Evolutionary conservation across 2,797 vertebrate species (phyloP), one percentile per base, ranked within the genome.

Genomic region (Gymnothorax javanicus): DNA sequence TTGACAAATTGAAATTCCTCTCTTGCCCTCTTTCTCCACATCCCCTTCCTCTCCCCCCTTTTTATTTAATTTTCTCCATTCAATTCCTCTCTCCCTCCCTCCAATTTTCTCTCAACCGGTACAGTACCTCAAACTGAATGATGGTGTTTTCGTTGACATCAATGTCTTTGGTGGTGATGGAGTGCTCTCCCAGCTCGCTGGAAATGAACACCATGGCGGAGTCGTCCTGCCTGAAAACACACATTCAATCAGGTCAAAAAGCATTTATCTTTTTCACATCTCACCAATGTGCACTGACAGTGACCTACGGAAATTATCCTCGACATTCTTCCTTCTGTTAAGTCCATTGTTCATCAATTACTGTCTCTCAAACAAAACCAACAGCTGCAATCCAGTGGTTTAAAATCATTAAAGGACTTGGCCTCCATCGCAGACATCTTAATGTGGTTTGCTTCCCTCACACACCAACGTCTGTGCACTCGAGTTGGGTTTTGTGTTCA

Each of bases 131-230:
- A 95, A 99, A 99, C 52, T 99, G 99, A 90, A 99, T 95, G 91
- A 99, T 96, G 50, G 99, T 99, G 93, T 98, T 99, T 94, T 99
- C 98, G 88, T 98, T 98, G 85, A 99, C 98, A 88, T 95, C 96
- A 87, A 99, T 94, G 94, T 99, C 98, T 84, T 97, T 96, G 79
- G 98, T 99, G 90, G 98, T 99, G 82, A 99, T 98, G 73, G 98
- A 99, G 91, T 99, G 98, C 85, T 99, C 99, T 75, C 99, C 99
- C 77, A 97, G 94, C 94, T 99, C 98, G 90, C 97, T 98, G 91
- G 99, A 99, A 92, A 98, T 95, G 95, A 99, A 99, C 87, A 99
- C 98, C 97, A 99, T 97, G 20, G 98, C 97, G 1, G 98, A 98
- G 91, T 98, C 97, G 93, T 99, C 98, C 90, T 99, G 97, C n/a